These are phyloP conservation scores for Crotalus tigris DNA, from an alignment of 2,113 vertebrate genomes.

Conservation along the genomic window DNA sequence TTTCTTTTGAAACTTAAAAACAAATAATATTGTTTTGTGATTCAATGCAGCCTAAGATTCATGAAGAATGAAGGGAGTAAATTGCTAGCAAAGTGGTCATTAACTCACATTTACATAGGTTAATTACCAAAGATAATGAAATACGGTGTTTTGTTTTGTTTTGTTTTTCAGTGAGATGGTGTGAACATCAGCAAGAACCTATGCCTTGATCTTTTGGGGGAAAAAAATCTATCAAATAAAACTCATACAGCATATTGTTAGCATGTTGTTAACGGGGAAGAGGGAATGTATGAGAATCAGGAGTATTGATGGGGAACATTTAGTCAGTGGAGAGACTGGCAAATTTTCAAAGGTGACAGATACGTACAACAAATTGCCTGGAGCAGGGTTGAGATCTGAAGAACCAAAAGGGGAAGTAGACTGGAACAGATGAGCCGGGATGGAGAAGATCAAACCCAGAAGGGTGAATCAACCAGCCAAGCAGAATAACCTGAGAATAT, in stretches of 20 bases:
- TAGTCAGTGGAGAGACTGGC: background rate
- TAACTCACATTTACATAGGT: constrained; percentile 52
- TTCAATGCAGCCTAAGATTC: background rate
- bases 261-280: background rate
- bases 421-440: background rate
- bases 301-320: background rate
- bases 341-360: background rate
- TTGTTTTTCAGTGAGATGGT: constrained; percentile 29
- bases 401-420: background rate
- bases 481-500: background rate
- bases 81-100: constrained; percentile 31
- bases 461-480: background rate
- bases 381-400: background rate
- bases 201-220: background rate
- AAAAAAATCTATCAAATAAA: background rate
- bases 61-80: background rate
- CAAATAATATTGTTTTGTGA: background rate
- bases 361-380: background rate
- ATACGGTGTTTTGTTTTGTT: constrained; percentile 25
- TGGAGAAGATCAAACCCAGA: background rate
- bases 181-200: background rate
- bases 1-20: background rate
- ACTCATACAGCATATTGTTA: background rate
- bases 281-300: background rate
- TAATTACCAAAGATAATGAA: constrained; percentile 48